Conservation (phyloP, 1,140 invertebrate species). For the Vanessa atalanta region DNA sequence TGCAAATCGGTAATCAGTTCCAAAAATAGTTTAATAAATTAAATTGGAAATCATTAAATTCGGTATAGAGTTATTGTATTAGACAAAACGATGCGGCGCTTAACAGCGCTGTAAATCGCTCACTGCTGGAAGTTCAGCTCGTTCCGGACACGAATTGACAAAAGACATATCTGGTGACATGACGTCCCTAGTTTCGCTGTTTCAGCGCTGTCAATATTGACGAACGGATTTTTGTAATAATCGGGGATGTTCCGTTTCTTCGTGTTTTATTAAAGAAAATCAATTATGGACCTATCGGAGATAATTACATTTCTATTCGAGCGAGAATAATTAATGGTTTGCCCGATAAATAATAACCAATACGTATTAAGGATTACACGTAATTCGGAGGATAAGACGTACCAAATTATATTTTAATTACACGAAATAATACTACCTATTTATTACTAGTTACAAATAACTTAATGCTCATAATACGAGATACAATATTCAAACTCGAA, state of each 20-base stretch:
- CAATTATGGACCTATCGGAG: neutral
- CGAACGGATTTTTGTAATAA: conserved; percentile 32
- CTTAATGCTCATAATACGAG: too few species aligned
- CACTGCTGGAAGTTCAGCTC: neutral
- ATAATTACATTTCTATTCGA: neutral
- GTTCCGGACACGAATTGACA: conserved; percentile 58
- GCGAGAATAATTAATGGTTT: neutral
- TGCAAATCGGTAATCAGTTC: too few species aligned
- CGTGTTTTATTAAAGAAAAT: neutral
- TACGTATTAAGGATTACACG: neutral
- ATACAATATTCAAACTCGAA: too few species aligned
- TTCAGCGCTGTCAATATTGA: conserved; percentile 47
- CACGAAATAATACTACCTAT: too few species aligned
- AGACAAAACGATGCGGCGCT: neutral
- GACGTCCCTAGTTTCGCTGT: conserved; percentile 37
- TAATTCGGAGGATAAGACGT: neutral
- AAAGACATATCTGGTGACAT: conserved; percentile 56
- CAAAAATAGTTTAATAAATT: too few species aligned
- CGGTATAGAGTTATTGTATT: neutral
- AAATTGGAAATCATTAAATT: neutral
- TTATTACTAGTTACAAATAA: too few species aligned
- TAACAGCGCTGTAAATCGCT: neutral
- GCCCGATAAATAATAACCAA: neutral
- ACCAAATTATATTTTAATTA: too few species aligned
- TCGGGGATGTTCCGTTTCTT: conserved; percentile 1